phyloP scores from a whole-genome alignment of 2,797 vertebrate genomes.

The Threskiornis aethiopicus region DNA sequence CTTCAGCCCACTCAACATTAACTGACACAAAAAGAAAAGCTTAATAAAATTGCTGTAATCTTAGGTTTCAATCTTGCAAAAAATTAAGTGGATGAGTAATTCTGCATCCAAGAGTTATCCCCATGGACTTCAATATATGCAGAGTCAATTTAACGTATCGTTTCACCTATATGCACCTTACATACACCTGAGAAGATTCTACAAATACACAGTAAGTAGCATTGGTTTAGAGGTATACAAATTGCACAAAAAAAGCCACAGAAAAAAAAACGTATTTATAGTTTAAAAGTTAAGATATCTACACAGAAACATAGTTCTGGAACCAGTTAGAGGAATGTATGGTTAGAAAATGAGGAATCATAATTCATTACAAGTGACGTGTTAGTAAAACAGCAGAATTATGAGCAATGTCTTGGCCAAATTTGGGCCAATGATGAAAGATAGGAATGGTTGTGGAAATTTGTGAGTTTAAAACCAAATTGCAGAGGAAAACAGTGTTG shows the following conservation, averaged over 20 bases:
- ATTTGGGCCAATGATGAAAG: neutral
- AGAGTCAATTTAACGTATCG: neutral
- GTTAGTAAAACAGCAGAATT: neutral
- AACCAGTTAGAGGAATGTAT: neutral
- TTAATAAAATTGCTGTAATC: neutral
- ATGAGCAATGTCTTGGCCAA: neutral
- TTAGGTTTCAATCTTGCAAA: neutral
- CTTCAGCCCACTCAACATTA: neutral
- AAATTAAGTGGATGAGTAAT: neutral
- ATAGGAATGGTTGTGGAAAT: neutral
- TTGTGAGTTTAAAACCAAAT: neutral
- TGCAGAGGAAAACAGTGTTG: neutral
- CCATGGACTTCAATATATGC: neutral
- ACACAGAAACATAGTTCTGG: neutral
- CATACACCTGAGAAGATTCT: neutral
- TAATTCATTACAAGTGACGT: neutral
- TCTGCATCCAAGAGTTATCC: neutral
- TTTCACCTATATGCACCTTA: neutral
- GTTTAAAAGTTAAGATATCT: neutral
- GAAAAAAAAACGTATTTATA: neutral
- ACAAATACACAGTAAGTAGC: neutral
- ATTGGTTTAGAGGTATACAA: neutral
- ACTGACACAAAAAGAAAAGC: neutral
- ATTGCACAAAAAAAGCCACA: neutral
- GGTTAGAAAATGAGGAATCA: neutral